Conservation (phyloP, 2,797 vertebrate species). For the Cyprinella venusta region DNA sequence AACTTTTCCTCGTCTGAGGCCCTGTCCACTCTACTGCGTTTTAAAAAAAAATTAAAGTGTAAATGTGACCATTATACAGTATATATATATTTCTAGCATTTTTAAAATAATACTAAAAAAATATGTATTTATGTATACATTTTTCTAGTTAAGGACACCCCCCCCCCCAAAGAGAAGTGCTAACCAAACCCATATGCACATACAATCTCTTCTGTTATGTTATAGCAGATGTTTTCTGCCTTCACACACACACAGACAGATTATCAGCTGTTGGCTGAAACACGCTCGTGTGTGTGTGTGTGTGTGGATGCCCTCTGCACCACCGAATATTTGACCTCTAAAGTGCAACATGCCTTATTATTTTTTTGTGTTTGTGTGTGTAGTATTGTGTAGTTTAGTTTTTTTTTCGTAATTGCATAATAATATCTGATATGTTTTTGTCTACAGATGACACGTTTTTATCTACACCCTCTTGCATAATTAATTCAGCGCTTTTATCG, state of each 20-base stretch:
- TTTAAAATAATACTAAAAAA: background rate
- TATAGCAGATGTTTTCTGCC: constrained; percentile 35
- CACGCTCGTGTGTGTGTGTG: background rate
- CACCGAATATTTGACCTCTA: background rate
- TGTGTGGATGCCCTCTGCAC: background rate
- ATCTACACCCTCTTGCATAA: background rate
- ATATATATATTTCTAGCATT: background rate
- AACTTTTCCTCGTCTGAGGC: too few relatives aligned
- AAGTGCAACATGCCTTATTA: background rate
- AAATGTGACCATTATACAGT: background rate
- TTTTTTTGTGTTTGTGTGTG: background rate
- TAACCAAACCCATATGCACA: constrained; percentile 2
- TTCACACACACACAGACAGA: background rate
- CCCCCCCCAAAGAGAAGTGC: too few relatives aligned
- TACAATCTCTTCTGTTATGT: background rate
- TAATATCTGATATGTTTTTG: too few relatives aligned
- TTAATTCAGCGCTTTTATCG: background rate
- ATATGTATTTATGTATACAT: background rate
- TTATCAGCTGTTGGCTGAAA: background rate
- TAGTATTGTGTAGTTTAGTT: background rate
- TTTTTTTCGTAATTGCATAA: too few relatives aligned
- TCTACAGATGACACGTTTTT: background rate
- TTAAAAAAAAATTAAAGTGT: background rate
- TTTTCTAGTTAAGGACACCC: background rate
- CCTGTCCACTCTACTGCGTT: too few relatives aligned